Evolutionary conservation across 2,888 invertebrate species (phyloP), one percentile per base, ranked within the genome.

Genomic region (Melanostoma mellinum): DNA sequence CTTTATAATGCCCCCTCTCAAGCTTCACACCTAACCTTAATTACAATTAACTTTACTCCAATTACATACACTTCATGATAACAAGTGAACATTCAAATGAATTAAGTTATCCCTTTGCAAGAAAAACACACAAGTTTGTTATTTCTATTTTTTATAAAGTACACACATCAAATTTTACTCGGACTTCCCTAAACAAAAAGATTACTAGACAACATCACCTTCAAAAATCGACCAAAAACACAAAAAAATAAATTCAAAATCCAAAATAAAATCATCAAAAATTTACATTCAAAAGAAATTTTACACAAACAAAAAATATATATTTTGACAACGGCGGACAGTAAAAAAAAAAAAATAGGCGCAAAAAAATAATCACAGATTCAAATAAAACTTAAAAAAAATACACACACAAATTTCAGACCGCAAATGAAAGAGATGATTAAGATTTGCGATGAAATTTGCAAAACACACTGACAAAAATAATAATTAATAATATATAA

Each of bases 301-400:
- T 65, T 72, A 77, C 38, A 79, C 69, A 82, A 73, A 75, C 67
- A 79, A 79, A 85, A 72, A 48, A 63, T 63, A 63, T 32, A 74
- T 69, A 60, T 72, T 81, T 63, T 71, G 76, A 77, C 73, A 74
- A 69, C 85, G 67, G 68, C 72, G 74, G 76, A 65, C 85, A 77
- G 73, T 73, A 81, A 85, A 76, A 76, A 73, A 80, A 60, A 73
- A 53, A 72, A 81, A 80, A 78, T 68, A 63, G 63, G 60, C 50
- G 53, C 67, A 63, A 78, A 68, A 67, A 74, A 77, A 56, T 76
- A 85, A 81, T 85, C 81, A 81, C 81, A 81, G 76, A 65, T 85
- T 76, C 50, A 84, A 71, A 65, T 68, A 53, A 73, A 78, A 71
- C 40, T 38, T 40, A 6, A 61, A 72, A 76, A 74, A 60, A 80